Base-by-base conservation (phyloP, 2,888 invertebrate species). In the Phyllotreta cruciferae region DNA sequence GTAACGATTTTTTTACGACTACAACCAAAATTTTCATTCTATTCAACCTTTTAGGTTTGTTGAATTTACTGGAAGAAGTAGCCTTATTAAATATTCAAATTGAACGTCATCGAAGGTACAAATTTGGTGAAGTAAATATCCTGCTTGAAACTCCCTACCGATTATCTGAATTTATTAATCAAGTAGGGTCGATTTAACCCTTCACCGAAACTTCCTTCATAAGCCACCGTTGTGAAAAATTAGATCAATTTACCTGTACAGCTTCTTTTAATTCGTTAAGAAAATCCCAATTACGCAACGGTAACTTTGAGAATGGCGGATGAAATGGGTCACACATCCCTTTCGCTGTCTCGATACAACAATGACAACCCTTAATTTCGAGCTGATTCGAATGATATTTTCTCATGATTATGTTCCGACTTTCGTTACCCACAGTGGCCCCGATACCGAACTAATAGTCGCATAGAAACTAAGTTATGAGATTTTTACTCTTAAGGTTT, bases 361-460 rank as follows among this genome's bases (percentile, higher is more conserved):
- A 79, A 79, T 77, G 79, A 79, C 79, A 79, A 78, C 80, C 80
- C 80, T 80, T 79, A 79, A 81, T 80, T 80, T 79, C 75, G 78
- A 79, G 77, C 77, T 76, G 76, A 79, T 79, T 78, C 75, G 75
- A 76, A 78, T 79, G 78, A 80, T 78, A 80, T 80, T 80, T 81
- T 81, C 80, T 80, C 80, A 80, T 76, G 79, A 69, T 66, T 65
- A 52, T 49, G 64, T 52, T 60, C 56, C 63, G 50, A 56, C 45
- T 62, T 64, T 8, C 34, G 45, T 64, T 56, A 64, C 61, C 63
- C 61, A 60, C 58, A 60, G 56, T 42, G 52, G 60, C 10, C 60
- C 52, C 56, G 54, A 55, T 61, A 56, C 60, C 41, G 60, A 64
- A 58, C 64, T 67, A 71, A 75, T 73, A 71, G 70, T 77, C 75